Evolutionary conservation across 1,140 invertebrate species (phyloP).

Genomic region (Drosophila cardini): DNA sequence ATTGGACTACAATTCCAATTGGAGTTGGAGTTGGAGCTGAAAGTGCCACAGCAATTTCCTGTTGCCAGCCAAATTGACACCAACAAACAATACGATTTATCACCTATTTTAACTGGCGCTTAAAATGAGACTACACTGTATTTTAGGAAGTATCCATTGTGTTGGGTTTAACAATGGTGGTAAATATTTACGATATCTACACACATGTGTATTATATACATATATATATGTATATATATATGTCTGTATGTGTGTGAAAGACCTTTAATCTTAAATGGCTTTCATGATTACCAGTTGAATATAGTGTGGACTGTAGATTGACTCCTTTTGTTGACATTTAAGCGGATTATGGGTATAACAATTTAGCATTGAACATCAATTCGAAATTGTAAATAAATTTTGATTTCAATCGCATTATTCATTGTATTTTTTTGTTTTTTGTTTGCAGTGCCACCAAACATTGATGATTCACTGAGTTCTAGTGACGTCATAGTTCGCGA

Average conservation of each 20-base stretch:
- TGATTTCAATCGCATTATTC: conserved; percentile 1
- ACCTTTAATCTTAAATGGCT: conserved; percentile 37
- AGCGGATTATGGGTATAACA: conserved; percentile 25
- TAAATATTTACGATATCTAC: conserved; percentile 14
- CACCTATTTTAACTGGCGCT: conserved; percentile 21
- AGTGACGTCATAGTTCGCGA: conserved; percentile 97
- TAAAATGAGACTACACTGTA: conserved; percentile 3
- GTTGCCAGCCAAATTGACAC: conserved; percentile 21
- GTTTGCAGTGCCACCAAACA: conserved; percentile 94
- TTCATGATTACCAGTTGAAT: conserved; percentile 26
- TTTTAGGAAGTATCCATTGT: conserved; percentile 7
- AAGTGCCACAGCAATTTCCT: conserved; percentile 24
- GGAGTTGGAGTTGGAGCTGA: too few species aligned
- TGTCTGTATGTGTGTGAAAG: not conserved
- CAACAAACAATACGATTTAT: conserved; percentile 38
- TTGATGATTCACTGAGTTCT: conserved; percentile 94
- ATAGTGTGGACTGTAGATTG: not conserved
- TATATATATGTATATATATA: not conserved
- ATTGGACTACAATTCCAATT: too few species aligned
- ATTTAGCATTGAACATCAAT: conserved; percentile 16
- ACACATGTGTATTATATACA: conserved; percentile 7
- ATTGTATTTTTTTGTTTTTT: conserved; percentile 1
- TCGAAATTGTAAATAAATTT: conserved; percentile 3
- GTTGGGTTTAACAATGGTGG: not conserved
- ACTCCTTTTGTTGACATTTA: conserved; percentile 20